Conservation (phyloP, 64 coral and sea anemone species). For the Montipora efflorescens region DNA sequence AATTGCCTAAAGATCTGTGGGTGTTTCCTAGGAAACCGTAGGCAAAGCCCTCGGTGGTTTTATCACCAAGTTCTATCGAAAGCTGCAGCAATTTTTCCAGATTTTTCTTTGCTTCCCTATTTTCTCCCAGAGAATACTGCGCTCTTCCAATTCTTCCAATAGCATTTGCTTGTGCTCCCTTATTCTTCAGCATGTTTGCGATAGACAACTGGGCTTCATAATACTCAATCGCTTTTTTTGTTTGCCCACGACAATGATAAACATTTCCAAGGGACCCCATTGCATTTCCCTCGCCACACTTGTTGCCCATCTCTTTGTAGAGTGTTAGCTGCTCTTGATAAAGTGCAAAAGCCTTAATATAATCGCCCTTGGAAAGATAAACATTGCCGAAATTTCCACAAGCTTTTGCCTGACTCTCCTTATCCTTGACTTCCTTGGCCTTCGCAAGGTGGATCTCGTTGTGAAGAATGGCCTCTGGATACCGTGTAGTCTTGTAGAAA, state of each 20-base stretch:
- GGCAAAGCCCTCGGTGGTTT: slow-evolving; percentile 3
- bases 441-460: not conserved
- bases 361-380: not conserved
- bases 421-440: not conserved
- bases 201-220: slow-evolving; percentile 8
- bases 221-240: slow-evolving; percentile 12
- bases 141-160: slow-evolving; percentile 29
- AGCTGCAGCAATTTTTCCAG: slow-evolving; percentile 5
- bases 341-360: not conserved
- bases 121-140: not conserved
- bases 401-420: not conserved
- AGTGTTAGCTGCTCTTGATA: slow-evolving; percentile 6
- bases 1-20: slow-evolving; percentile 35
- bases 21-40: slow-evolving; percentile 24
- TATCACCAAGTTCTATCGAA: slow-evolving; percentile 22
- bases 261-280: slow-evolving; percentile 38
- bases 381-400: slow-evolving; percentile 10
- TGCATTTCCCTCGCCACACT: not conserved
- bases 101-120: slow-evolving; percentile 9
- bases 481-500: not conserved
- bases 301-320: not conserved
- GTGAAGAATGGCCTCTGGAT: slow-evolving; percentile 1
- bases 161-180: not conserved
- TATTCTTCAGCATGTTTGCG: not conserved
- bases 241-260: slow-evolving; percentile 2